Base-by-base conservation (phyloP, 2,797 vertebrate species). In the Sarcoramphus papa region DNA sequence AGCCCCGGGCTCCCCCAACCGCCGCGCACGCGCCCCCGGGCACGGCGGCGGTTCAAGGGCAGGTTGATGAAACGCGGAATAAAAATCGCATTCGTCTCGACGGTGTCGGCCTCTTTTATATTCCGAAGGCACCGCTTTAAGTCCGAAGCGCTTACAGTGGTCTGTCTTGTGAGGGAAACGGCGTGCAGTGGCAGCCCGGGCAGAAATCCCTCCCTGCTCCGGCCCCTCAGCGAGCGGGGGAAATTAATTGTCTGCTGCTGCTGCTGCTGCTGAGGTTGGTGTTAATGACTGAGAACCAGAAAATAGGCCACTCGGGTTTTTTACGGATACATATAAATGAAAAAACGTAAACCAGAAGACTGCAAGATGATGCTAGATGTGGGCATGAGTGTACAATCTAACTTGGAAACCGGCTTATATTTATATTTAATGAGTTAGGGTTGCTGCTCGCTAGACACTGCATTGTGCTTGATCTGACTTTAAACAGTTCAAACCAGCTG, bases 11-110 rank as follows among this genome's bases (percentile, higher is more conserved):
- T 85, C 69, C 63, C 69, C 22, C 43, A 14, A 1, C n/a, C 17
- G 47, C 78, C 88, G 84, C 88, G 90, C 93, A 91, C 57, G 93
- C 88, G 92, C 51, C 77, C 76, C 53, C 72, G 37, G 60, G 48
- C 43, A 31, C 41, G 31, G 2, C 50, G 33, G 54, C 62, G 40
- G 7, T 21, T 50, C 40, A 37, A 68, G 72, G 72, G 67, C 72
- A 48, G 69, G 64, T 18, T 59, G 64, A 18, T 50, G 48, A 43
- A 65, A 57, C 21, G 33, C 17, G 43, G 13, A 35, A 33, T 75
- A 45, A 84, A 65, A 63, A 16, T 14, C 53, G 43, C 40, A 0
- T 85, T 76, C 27, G 5, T 20, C 48, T 37, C 14, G 4, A 2
- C 14, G 28, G n/a, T 12, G 33, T 25, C 40, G 78, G 53, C 30